These are phyloP conservation scores for Asteroscopus sphinx DNA, from an alignment of 2,888 invertebrate genomes.

Conservation along the genomic window DNA sequence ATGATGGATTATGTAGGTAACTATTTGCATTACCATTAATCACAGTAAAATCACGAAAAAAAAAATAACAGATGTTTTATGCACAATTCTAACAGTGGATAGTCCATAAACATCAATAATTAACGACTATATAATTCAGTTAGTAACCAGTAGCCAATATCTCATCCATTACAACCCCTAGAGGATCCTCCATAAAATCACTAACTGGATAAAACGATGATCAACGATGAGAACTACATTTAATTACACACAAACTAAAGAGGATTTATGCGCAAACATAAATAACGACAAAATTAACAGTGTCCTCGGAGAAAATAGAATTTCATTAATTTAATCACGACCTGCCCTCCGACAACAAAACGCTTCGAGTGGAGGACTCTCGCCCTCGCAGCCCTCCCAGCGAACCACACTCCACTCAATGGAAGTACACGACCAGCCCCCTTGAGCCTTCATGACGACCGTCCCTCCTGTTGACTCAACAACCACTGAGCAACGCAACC, in stretches of 20 bases:
- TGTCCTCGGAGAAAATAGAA: constrained; percentile 67
- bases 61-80: neutral
- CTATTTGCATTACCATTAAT: no score
- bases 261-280: constrained; percentile 56
- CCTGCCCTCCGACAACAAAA: constrained; percentile 65
- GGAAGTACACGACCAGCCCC: constrained; percentile 48
- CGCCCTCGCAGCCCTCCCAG: constrained; percentile 33
- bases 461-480: constrained; percentile 33
- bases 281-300: constrained; percentile 67
- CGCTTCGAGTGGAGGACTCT: constrained; percentile 38
- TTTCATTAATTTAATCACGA: constrained; percentile 74
- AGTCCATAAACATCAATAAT: constrained; percentile 27
- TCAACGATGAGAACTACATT: constrained; percentile 45
- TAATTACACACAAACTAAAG: constrained; percentile 52
- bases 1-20: no score
- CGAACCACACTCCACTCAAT: constrained; percentile 58
- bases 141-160: constrained; percentile 16
- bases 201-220: constrained; percentile 33
- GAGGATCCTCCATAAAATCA: constrained; percentile 20
- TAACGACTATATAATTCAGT: constrained; percentile 39
- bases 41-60: neutral
- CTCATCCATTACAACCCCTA: constrained; percentile 23
- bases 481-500: constrained; percentile 4
- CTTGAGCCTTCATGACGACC: constrained; percentile 49
- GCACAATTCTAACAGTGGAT: constrained; percentile 6